Evolutionary conservation across 1,140 invertebrate genomes (phyloP).

Genomic region (Cotesia chilonis): DNA sequence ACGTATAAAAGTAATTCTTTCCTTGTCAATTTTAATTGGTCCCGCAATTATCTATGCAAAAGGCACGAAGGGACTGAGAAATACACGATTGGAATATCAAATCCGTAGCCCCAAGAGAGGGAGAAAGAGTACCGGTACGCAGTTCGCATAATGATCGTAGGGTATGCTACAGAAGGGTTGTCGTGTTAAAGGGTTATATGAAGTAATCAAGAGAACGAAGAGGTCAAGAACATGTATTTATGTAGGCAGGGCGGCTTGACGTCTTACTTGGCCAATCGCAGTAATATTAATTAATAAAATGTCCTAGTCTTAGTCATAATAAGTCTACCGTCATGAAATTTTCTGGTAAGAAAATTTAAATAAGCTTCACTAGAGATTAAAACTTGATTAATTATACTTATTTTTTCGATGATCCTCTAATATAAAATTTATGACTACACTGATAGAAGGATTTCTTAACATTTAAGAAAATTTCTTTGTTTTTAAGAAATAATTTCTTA

Average conservation of each 20-base stretch:
- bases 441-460: too few species aligned
- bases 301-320: conserved; percentile 2
- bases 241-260: conserved; percentile 49
- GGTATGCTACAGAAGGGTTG: conserved; percentile 40
- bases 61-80: conserved; percentile 20
- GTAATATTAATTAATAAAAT: conserved; percentile 61
- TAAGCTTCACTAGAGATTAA: too few species aligned
- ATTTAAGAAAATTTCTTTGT: too few species aligned
- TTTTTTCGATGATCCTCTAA: too few species aligned
- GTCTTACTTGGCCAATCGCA: conserved; percentile 51
- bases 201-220: conserved; percentile 21
- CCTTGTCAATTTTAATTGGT: conserved; percentile 35
- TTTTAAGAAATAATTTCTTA: too few species aligned
- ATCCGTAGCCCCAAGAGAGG: conserved; percentile 16
- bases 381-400: too few species aligned
- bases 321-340: not conserved
- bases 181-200: conserved; percentile 19
- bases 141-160: conserved; percentile 39
- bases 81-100: conserved; percentile 41
- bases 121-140: conserved; percentile 26
- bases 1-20: not conserved
- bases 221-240: conserved; percentile 36
- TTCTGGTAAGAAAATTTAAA: too few species aligned
- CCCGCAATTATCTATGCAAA: conserved; percentile 24
- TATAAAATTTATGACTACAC: too few species aligned